Conservation (phyloP, 2,888 invertebrate genomes). For the Antitype chi region DNA sequence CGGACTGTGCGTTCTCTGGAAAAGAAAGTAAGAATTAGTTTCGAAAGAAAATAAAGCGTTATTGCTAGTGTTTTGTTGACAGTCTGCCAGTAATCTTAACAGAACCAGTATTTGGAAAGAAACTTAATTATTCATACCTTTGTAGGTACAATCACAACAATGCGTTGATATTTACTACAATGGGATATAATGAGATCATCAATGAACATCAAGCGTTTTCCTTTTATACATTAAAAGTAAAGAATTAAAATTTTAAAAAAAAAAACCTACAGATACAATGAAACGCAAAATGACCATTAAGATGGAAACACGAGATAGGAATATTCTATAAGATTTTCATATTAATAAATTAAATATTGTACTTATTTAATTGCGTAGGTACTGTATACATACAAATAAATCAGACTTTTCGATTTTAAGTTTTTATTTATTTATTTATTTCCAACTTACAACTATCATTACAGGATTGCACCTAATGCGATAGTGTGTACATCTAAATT, state of each 20-base stretch:
- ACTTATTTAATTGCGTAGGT: not conserved
- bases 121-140: not conserved
- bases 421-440: too few relatives aligned
- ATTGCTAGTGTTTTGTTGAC: not conserved
- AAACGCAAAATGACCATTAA: not conserved
- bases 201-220: not conserved
- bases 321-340: not conserved
- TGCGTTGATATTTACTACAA: not conserved
- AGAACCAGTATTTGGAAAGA: not conserved
- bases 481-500: too few relatives aligned
- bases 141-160: not conserved
- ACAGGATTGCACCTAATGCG: too few relatives aligned
- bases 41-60: not conserved
- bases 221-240: not conserved
- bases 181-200: not conserved
- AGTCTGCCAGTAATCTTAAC: not conserved
- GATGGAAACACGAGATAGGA: not conserved
- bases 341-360: not conserved
- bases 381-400: too few relatives aligned
- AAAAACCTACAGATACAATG: not conserved
- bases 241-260: not conserved
- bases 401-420: not conserved
- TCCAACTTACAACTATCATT: too few relatives aligned
- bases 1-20: slow-evolving; percentile 86
- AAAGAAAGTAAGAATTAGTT: slow-evolving; percentile 53